Percentiles rank a stretch among this genome's conserved stretches.
These are phyloP conservation scores for Morus bassanus DNA, from an alignment of 2,797 vertebrate species.

Conservation along the genomic window DNA sequence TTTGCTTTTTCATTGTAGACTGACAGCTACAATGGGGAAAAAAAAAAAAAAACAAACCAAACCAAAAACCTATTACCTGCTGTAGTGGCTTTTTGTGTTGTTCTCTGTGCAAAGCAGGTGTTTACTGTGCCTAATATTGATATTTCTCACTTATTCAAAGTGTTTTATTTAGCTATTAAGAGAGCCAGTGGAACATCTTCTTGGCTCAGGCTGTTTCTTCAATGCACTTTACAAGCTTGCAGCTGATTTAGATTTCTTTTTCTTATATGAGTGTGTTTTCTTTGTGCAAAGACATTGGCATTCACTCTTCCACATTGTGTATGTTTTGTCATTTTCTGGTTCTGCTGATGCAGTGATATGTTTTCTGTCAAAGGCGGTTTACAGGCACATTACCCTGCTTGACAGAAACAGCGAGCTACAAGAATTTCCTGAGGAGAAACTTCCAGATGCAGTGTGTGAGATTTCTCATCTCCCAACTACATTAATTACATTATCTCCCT, in stretches of 20 bases:
- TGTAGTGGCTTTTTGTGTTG: neutral
- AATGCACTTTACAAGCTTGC: neutral
- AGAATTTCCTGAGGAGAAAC: slow-evolving; percentile 60
- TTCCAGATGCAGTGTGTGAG: slow-evolving; percentile 34
- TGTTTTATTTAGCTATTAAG: neutral
- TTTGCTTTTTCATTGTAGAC: neutral
- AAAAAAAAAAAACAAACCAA: neutral
- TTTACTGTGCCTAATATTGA: neutral
- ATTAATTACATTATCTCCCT: slow-evolving; percentile 52
- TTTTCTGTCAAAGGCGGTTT: slow-evolving; percentile 40
- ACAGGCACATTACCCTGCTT: slow-evolving; percentile 28
- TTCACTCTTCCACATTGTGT: neutral
- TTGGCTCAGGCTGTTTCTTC: neutral
- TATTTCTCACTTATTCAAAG: neutral
- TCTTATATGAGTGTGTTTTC: neutral
- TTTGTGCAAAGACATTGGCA: neutral
- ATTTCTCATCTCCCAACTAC: slow-evolving; percentile 30
- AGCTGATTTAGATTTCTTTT: neutral
- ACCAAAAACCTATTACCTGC: neutral
- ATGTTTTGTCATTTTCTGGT: slow-evolving; percentile 28
- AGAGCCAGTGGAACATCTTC: neutral
- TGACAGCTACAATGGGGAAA: neutral
- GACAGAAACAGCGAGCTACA: slow-evolving; percentile 31
- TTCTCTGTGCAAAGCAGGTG: neutral
- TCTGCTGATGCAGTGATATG: slow-evolving; percentile 47